phyloP scores from a whole-genome alignment of 1,140 invertebrate genomes.

The Diploscapter pachys region DNA sequence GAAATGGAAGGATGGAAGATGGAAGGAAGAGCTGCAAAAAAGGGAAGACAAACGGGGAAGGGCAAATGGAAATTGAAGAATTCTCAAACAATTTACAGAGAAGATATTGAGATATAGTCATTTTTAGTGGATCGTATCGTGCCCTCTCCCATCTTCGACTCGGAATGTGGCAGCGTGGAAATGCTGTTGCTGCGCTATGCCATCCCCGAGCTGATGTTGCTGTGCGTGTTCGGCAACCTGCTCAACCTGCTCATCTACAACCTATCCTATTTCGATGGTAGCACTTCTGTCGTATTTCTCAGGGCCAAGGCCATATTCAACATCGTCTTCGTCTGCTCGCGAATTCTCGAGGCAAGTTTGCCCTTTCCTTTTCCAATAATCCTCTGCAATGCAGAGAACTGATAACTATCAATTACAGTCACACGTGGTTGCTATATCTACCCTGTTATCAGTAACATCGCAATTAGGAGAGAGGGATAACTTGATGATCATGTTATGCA shows the following conservation, averaged over 20 bases:
- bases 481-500: too few relatives aligned
- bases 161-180: neutral
- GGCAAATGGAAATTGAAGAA: too few relatives aligned
- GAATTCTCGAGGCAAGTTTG: conserved; percentile 40
- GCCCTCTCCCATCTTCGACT: conserved; percentile 9
- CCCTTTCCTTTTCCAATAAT: neutral
- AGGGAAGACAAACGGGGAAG: too few relatives aligned
- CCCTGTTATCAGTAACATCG: too few relatives aligned
- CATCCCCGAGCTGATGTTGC: conserved; percentile 37
- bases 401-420: too few relatives aligned
- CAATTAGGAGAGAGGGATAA: too few relatives aligned
- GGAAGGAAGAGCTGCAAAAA: too few relatives aligned
- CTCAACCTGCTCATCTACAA: conserved; percentile 55
- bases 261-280: conserved; percentile 53
- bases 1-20: too few relatives aligned
- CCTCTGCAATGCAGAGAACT: too few relatives aligned
- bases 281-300: conserved; percentile 51
- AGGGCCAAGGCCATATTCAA: conserved; percentile 55
- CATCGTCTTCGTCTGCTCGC: conserved; percentile 51
- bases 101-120: too few relatives aligned
- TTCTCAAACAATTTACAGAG: too few relatives aligned
- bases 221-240: conserved; percentile 54
- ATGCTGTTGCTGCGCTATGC: conserved; percentile 11
- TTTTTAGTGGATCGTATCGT: conserved; percentile 36
- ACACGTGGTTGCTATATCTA: too few relatives aligned